A percentile compares a stretch with the other conserved stretches of the same genome.
Conservation (phyloP, 2,113 vertebrate species). For the Leucopternis melanops region DNA sequence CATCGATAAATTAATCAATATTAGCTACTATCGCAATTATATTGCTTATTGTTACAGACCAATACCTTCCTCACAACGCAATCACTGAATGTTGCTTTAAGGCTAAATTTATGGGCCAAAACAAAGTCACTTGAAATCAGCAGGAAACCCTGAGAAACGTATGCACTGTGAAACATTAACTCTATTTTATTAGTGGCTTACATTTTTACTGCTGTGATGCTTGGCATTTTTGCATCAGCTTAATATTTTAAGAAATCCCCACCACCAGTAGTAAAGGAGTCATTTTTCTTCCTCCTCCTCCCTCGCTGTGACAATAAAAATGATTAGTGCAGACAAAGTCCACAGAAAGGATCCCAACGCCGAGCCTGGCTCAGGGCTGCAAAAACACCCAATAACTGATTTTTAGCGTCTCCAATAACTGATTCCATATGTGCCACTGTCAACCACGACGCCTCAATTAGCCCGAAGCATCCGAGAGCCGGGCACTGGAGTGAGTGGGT, state of each 20-base stretch:
- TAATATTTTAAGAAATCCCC: neutral
- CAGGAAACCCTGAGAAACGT: neutral
- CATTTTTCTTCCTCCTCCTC: conserved; percentile 26
- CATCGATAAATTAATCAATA: neutral
- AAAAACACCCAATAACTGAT: conserved; percentile 62
- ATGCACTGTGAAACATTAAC: neutral
- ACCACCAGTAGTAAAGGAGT: neutral
- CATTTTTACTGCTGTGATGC: conserved; percentile 2
- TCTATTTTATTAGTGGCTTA: neutral
- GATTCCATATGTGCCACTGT: neutral
- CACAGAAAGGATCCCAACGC: neutral
- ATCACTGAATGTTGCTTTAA: neutral
- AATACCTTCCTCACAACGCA: neutral
- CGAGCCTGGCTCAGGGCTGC: conserved; percentile 19
- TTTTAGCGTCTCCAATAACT: conserved; percentile 38
- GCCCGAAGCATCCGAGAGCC: neutral
- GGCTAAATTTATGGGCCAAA: neutral
- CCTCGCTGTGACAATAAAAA: conserved; percentile 57
- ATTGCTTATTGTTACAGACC: neutral
- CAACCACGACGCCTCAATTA: conserved; percentile 6
- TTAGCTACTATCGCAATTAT: neutral
- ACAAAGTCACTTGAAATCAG: neutral
- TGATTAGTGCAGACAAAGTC: conserved; percentile 52
- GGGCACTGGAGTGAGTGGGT: conserved; percentile 1
- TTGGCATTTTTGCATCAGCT: neutral